Evolutionary conservation across 1,140 invertebrate genomes (phyloP).

Genomic region (Colletes latitarsis): DNA sequence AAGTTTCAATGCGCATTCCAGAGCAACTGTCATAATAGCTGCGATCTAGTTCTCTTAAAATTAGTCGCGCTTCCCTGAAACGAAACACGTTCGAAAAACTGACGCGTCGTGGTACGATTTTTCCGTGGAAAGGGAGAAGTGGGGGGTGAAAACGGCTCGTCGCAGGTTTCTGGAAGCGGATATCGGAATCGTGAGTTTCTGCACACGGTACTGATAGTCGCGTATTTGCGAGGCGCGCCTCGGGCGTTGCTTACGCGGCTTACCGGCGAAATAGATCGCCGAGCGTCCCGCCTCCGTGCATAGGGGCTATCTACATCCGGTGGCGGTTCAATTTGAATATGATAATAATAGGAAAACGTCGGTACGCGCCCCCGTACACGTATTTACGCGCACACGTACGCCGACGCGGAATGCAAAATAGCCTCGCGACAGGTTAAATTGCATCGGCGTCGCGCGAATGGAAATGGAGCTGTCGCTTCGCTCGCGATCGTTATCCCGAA

Average conservation of each 20-base stretch:
- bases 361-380: neutral
- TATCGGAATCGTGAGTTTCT: no score
- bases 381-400: neutral
- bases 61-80: no score
- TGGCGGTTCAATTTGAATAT: constrained; percentile 62
- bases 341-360: constrained; percentile 53
- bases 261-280: constrained; percentile 17
- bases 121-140: no score
- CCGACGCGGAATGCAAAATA: constrained; percentile 25
- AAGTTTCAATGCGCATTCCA: neutral
- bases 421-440: constrained; percentile 31
- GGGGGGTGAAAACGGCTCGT: no score
- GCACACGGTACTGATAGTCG: neutral
- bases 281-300: neutral
- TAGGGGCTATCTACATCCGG: constrained; percentile 23
- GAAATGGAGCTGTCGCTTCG: constrained; percentile 47
- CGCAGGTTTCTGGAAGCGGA: no score
- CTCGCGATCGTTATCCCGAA: constrained; percentile 4
- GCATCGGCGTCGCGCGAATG: constrained; percentile 24
- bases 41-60: no score
- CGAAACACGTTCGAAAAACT: no score
- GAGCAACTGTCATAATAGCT: no score
- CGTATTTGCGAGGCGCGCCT: neutral
- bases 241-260: neutral
- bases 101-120: no score